phyloP scores from a whole-genome alignment of 2,113 vertebrate species.

The Herpailurus yagouaroundi region DNA sequence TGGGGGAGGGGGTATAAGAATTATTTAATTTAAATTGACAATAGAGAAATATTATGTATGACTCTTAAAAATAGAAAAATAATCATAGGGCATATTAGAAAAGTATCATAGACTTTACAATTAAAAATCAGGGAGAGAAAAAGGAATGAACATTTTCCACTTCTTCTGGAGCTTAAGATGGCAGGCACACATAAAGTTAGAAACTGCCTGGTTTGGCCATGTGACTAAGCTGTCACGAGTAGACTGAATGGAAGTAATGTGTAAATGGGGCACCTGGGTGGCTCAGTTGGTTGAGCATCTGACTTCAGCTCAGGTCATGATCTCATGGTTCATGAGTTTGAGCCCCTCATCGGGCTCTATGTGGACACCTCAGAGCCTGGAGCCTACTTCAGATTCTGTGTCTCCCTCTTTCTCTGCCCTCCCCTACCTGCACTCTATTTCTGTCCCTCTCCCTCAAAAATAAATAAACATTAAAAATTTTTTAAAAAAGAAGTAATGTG shows the following conservation, averaged over 20 bases:
- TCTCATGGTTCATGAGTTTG: too few species aligned
- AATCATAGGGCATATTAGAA: not conserved
- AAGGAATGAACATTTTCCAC: not conserved
- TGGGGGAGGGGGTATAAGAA: not conserved
- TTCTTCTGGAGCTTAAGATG: not conserved
- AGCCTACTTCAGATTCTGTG: too few species aligned
- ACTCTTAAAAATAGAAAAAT: not conserved
- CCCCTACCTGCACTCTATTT: too few species aligned
- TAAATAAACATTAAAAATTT: too few species aligned
- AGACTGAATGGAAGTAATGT: not conserved
- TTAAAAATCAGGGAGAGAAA: not conserved
- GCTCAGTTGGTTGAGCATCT: too few species aligned
- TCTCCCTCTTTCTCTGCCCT: too few species aligned
- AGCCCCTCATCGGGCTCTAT: too few species aligned
- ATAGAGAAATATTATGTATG: not conserved
- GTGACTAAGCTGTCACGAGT: not conserved
- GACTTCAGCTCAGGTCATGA: too few species aligned
- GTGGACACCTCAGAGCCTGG: too few species aligned
- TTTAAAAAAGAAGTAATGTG: not conserved
- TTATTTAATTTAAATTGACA: not conserved
- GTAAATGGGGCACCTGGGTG: not conserved
- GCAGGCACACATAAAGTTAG: not conserved
- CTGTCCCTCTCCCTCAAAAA: too few species aligned
- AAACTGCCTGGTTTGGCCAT: not conserved
- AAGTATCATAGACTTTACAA: not conserved